Percentiles rank a stretch among this genome's conserved stretches.
These are phyloP conservation scores for Limulus polyphemus DNA, from an alignment of 2,888 invertebrate species.

Conservation along the genomic window DNA sequence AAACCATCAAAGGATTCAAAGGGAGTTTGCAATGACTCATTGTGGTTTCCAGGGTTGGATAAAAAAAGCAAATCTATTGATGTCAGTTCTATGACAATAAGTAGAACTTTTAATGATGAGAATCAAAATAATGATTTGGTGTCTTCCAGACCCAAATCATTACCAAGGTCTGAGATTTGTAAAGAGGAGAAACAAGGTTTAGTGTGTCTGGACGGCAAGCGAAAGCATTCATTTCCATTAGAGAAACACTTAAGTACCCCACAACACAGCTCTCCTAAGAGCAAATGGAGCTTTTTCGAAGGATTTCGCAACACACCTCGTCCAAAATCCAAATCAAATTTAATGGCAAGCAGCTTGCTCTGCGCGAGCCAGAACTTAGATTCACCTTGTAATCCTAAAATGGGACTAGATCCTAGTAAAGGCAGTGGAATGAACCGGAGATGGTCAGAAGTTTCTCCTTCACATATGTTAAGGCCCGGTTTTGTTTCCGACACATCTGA, in stretches of 20 bases:
- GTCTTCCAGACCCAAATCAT: too few species aligned
- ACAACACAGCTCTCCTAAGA: conserved; percentile 21
- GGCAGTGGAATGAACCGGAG: conserved; percentile 17
- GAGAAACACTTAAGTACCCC: too few species aligned
- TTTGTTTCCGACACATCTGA: conserved; percentile 22
- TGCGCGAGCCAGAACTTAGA: conserved; percentile 26
- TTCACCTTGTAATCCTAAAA: conserved; percentile 17
- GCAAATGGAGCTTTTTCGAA: conserved; percentile 23
- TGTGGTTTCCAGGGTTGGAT: conserved; percentile 9
- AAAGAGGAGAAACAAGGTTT: too few species aligned
- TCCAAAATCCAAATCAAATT: conserved; percentile 17
- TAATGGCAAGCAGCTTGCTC: background rate
- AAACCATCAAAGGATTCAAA: conserved; percentile 19
- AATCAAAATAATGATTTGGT: background rate
- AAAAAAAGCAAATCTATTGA: conserved; percentile 17
- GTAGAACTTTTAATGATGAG: background rate
- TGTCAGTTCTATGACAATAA: background rate
- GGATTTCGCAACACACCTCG: conserved; percentile 21
- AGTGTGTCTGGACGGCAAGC: background rate
- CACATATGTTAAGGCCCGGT: conserved; percentile 16
- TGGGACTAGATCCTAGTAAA: conserved; percentile 11
- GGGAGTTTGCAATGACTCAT: conserved; percentile 11
- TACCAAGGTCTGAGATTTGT: too few species aligned
- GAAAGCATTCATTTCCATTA: conserved; percentile 5
- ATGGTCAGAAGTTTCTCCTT: conserved; percentile 24